Evolutionary conservation across 2,888 invertebrate genomes (phyloP).

Genomic region (Panopea generosa): DNA sequence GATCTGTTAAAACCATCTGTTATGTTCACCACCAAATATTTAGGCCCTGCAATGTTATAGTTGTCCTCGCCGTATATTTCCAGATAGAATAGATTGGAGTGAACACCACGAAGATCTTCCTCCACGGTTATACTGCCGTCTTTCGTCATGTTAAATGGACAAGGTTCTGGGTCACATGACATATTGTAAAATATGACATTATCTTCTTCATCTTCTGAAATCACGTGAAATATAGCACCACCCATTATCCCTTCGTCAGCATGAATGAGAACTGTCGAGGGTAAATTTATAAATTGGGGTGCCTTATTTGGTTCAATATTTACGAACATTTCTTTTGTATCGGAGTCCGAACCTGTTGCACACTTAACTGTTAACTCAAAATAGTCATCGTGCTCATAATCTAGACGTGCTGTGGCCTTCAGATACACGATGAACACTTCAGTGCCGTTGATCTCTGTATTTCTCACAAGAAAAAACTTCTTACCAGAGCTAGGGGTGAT

Average conservation of each 20-base stretch:
- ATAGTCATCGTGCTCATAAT: constrained; percentile 23
- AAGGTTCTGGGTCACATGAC: constrained; percentile 28
- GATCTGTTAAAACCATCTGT: constrained; percentile 38
- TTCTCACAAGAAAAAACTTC: constrained; percentile 33
- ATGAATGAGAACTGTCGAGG: constrained; percentile 2
- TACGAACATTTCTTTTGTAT: constrained; percentile 30
- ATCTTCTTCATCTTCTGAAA: constrained; percentile 25
- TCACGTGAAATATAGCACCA: constrained; percentile 23
- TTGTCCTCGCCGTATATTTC: constrained; percentile 31
- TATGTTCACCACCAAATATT: constrained; percentile 36
- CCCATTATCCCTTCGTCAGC: constrained; percentile 25
- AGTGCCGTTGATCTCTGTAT: constrained; percentile 7
- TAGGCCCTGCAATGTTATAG: constrained; percentile 35
- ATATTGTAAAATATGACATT: constrained; percentile 23
- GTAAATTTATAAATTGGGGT: constrained; percentile 36
- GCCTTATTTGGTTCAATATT: constrained; percentile 44
- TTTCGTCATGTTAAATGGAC: constrained; percentile 35
- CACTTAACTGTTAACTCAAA: constrained; percentile 35
- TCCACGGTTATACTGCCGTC: constrained; percentile 11
- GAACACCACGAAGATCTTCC: not conserved
- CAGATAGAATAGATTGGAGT: constrained; percentile 30
- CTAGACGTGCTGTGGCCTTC: constrained; percentile 32
- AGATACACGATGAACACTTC: constrained; percentile 23
- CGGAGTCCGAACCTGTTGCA: constrained; percentile 26
- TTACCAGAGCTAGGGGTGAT: constrained; percentile 23